These are phyloP conservation scores for Dinoponera quadriceps DNA, from an alignment of 1,140 invertebrate genomes.

Conservation along the genomic window DNA sequence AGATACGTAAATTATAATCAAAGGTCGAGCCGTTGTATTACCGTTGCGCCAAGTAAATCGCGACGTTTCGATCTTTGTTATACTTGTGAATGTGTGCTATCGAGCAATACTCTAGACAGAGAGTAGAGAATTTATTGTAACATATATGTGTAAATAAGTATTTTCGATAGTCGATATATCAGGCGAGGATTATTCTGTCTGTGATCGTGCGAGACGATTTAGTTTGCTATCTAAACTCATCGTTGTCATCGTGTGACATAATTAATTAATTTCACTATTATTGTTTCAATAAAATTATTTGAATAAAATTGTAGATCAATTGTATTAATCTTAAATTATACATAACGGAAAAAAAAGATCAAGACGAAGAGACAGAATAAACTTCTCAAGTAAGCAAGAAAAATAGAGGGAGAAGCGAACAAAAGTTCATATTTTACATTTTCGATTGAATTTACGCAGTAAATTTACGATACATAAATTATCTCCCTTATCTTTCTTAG, in stretches of 20 bases:
- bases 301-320: too few species aligned
- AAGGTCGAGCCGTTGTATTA: constrained; percentile 41
- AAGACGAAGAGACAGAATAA: constrained; percentile 21
- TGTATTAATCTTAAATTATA: too few species aligned
- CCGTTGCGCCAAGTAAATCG: background rate
- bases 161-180: constrained; percentile 41
- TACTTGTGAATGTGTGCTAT: constrained; percentile 68
- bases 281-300: background rate
- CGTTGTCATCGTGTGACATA: background rate
- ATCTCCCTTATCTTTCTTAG: constrained; percentile 10
- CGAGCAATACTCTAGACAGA: constrained; percentile 63
- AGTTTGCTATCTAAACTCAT: background rate
- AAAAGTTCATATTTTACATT: background rate
- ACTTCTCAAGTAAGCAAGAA: background rate
- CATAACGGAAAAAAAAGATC: background rate
- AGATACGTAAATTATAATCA: constrained; percentile 2
- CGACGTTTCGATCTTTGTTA: constrained; percentile 60
- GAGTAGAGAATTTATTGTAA: constrained; percentile 66
- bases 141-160: constrained; percentile 66
- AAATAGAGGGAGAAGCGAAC: background rate
- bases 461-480: background rate
- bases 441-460: constrained; percentile 1
- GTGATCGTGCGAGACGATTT: constrained; percentile 39
- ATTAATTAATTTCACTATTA: background rate
- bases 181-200: constrained; percentile 36